Base-by-base conservation (phyloP, 2,113 vertebrate species). In the Acinonyx jubatus region DNA sequence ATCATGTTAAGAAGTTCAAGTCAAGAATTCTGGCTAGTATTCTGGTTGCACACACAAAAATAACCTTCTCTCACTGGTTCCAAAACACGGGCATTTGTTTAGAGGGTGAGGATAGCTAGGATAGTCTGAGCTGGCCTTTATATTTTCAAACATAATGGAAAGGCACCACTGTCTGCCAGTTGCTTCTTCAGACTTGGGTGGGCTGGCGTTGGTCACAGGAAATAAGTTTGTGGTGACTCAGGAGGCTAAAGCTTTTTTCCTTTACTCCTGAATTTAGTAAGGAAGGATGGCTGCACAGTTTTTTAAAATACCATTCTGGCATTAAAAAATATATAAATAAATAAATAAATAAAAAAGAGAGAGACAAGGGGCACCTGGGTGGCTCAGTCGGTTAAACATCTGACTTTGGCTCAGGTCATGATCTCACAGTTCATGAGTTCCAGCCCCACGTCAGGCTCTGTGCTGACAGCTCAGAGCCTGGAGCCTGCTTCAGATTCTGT, bases 211-310 rank as follows among this genome's bases (percentile, higher is more conserved):
- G 91, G 57, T 79, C 81, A 91, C 61, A 80, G 92, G 94, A 98
- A 98, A 93, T 89, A 66, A 82, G 76, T 76, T 4, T 81, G 76
- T 63, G 87, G 85, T 98, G 96, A 96, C 85, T 97, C 96, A 63
- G 83, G 82, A 85, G 74, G 25, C 76, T 15, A 65, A 57, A 57
- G 25, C 31, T 87, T 92, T 93, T 88, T 68, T 48, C 66, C 68
- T 87, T 91, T 79, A 68, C 29, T 97, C 45, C 7, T 89, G 38
- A 85, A 16, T 55, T 78, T 25, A 88, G 33, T 87, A 41, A 71
- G 19, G 41, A 8, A 71, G 25, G 41, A 8, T 36, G 1, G 36
- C 19, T 74, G 63, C 90, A 91, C 3, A 18, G 68, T 45, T 80
- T 83, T 73, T 10, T 52, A 74, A 86, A 83, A 81, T 15, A 36